Percentiles rank a stretch among this genome's conserved stretches.
phyloP scores from a whole-genome alignment of 2,797 vertebrate genomes.

The Phaenicophaeus curvirostris region DNA sequence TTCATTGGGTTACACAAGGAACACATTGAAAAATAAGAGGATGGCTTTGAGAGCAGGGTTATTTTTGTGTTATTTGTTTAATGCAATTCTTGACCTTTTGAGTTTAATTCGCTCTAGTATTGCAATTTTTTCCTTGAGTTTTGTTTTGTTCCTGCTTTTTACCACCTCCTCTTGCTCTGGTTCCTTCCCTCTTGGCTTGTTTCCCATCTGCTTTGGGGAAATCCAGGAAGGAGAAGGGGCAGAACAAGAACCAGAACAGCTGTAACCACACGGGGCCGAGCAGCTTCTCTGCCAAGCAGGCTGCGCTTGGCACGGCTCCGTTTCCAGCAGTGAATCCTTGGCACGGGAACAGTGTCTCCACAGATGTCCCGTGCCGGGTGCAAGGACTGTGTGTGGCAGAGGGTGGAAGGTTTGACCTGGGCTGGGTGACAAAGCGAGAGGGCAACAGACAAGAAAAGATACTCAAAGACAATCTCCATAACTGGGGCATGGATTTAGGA shows the following conservation, averaged over 20 bases:
- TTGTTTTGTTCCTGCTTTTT: conserved; percentile 21
- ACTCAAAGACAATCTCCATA: not conserved
- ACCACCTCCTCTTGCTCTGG: not conserved
- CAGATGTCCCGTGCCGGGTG: not conserved
- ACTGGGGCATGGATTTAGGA: not conserved
- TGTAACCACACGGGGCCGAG: not conserved
- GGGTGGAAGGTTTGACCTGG: not conserved
- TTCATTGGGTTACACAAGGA: not conserved
- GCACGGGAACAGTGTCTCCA: not conserved
- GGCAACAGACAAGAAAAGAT: not conserved
- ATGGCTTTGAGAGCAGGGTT: not conserved
- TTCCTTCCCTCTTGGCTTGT: not conserved
- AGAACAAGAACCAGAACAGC: conserved; percentile 10
- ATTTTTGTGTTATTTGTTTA: conserved; percentile 10
- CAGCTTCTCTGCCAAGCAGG: not conserved
- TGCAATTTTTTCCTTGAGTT: not conserved
- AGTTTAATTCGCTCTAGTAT: not conserved
- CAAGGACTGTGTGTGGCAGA: not conserved
- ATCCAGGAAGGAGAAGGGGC: not conserved
- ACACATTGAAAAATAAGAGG: not conserved
- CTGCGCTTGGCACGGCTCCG: not conserved
- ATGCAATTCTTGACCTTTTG: not conserved
- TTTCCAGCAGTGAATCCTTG: not conserved
- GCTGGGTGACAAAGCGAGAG: not conserved
- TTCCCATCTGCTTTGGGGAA: conserved; percentile 34